Evolutionary conservation across 2,113 vertebrate genomes (phyloP), one percentile per base, ranked within the genome.

Genomic region (Stegastes partitus): DNA sequence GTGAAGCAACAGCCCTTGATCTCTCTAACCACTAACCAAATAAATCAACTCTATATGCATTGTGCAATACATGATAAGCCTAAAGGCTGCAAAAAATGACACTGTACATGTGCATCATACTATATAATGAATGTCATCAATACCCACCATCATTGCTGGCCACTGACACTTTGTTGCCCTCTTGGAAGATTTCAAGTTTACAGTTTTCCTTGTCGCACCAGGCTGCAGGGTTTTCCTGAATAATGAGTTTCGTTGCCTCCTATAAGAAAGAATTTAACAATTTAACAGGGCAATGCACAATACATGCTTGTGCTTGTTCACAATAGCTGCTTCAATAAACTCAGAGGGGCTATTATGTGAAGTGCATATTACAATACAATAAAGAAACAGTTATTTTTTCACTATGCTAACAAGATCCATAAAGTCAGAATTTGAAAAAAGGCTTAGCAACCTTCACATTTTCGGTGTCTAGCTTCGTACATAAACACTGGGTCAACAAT

Each of bases 1-100:
- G 87, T 85, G 84, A 91, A 80, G 68, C 77, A 87, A 57, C 81
- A 84, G 75, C 94, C 91, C 81, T 90, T 37, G 87, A 93, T 90
- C 89, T 91, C 92, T 91, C 88, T 57, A 68, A 67, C 51, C 77
- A 80, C 72, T 21, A 78, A 42, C 39, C 4, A 42, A 4, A 15
- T 42, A 11, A 15, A 3, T 42, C 11, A 42, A 2, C 31, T 34
- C 31, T 42, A 15, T 42, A 42, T 15, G 39, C 12, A 42, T 42
- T 42, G 3, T 12, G 11, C 4, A 12, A 42, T 3, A 2, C 39
- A 15, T n/a, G 11, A 26, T 23, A 15, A 42, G 9, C 16, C 28
- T 15, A 42, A 23, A 0, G n/a, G 6, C 14, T 2, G 62, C 21
- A 39, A 50, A 51, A 16, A 44, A 22, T 37, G 0, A 54, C 31